phyloP scores from a whole-genome alignment of 2,888 invertebrate species.

The Merodon equestris region DNA sequence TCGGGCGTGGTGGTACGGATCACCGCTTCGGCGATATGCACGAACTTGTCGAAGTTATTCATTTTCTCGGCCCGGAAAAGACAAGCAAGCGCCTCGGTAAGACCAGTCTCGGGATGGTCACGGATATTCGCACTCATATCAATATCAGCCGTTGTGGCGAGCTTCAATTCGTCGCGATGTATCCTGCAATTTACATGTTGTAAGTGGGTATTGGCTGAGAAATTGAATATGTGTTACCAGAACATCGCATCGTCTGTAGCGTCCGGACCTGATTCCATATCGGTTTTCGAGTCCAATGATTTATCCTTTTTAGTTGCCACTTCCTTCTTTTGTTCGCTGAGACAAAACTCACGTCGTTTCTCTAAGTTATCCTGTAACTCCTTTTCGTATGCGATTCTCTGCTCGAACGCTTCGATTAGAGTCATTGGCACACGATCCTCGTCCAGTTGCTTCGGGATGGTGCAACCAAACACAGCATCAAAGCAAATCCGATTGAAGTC shows the following conservation, averaged over 20 bases:
- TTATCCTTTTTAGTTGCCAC: too few species aligned
- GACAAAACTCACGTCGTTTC: not conserved
- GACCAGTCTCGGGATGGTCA: conserved; percentile 22
- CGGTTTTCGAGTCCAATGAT: not conserved
- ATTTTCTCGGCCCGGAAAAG: conserved; percentile 54
- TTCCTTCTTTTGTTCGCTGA: not conserved
- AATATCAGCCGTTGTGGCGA: conserved; percentile 42
- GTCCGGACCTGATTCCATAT: not conserved
- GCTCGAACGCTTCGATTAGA: conserved; percentile 49
- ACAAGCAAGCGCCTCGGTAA: conserved; percentile 30
- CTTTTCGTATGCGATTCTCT: conserved; percentile 35
- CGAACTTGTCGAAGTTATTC: conserved; percentile 33
- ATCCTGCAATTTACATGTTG: too few species aligned
- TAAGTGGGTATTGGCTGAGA: too few species aligned
- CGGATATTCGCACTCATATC: conserved; percentile 21
- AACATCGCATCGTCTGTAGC: too few species aligned
- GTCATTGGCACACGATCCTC: conserved; percentile 33
- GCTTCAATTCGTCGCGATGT: conserved; percentile 51
- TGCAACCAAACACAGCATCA: conserved; percentile 17
- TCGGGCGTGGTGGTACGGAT: conserved; percentile 5
- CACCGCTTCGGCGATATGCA: conserved; percentile 43
- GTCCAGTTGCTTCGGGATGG: conserved; percentile 19
- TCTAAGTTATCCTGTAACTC: not conserved
- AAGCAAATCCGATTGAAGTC: conserved; percentile 48
- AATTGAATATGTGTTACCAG: too few species aligned